Percentiles rank a stretch among this genome's conserved stretches.
Evolutionary conservation across 2,113 vertebrate genomes (phyloP).

Genomic region (Xyrauchen texanus): DNA sequence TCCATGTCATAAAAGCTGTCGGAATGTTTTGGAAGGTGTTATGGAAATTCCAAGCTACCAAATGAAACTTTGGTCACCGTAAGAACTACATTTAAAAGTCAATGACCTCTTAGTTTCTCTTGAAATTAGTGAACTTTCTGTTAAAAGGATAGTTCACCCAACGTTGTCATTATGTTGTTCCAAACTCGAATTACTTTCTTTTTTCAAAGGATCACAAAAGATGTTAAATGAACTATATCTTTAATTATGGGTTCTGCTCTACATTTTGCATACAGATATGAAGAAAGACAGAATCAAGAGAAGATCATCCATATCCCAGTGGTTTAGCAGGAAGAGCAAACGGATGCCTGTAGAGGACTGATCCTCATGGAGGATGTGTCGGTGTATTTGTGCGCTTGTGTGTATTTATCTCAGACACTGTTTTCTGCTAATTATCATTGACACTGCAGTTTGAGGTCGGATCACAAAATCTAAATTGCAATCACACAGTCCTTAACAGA

Average conservation of each 20-base stretch:
- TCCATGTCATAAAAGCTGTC: conserved; percentile 59
- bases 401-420: neutral
- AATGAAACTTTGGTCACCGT: neutral
- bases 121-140: neutral
- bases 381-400: neutral
- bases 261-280: conserved; percentile 56
- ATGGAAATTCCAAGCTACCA: neutral
- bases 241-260: no score
- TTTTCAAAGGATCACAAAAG: no score
- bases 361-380: conserved; percentile 24
- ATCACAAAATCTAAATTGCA: conserved; percentile 9
- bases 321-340: conserved; percentile 67
- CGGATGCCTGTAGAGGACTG: conserved; percentile 55
- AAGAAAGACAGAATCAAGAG: conserved; percentile 76
- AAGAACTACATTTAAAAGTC: neutral
- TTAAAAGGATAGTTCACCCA: neutral
- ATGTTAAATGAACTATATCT: no score
- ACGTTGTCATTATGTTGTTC: no score
- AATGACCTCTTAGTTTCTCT: neutral
- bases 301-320: conserved; percentile 64
- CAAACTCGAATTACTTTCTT: no score
- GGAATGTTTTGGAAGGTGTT: conserved; percentile 6
- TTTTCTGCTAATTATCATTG: neutral
- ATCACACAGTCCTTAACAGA: neutral
- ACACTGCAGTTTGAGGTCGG: neutral